These are phyloP conservation scores for Cotesia typhae DNA, from an alignment of 1,140 invertebrate species.

Conservation along the genomic window DNA sequence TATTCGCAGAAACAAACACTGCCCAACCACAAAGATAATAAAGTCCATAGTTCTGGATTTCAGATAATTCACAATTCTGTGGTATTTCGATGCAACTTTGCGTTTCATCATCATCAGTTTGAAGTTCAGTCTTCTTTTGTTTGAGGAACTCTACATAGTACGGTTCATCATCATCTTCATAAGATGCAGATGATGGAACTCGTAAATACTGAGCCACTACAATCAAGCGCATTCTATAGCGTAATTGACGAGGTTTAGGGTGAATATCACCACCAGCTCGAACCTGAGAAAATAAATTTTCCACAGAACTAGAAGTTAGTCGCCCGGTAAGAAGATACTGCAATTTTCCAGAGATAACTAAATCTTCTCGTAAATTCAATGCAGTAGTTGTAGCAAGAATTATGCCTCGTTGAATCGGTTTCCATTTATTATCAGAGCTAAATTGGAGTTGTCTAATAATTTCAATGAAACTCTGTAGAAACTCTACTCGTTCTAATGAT, in stretches of 20 bases:
- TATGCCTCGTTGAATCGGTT: conserved; percentile 15
- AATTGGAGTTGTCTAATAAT: too few relatives aligned
- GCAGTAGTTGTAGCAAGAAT: conserved; percentile 10
- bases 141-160: not conserved
- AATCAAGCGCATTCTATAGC: conserved; percentile 22
- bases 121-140: too few relatives aligned
- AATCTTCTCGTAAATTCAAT: not conserved
- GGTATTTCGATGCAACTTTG: too few relatives aligned
- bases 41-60: too few relatives aligned
- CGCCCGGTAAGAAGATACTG: conserved; percentile 21
- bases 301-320: conserved; percentile 16
- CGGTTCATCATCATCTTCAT: not conserved
- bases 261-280: conserved; percentile 23
- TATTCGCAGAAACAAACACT: too few relatives aligned
- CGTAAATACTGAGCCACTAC: conserved; percentile 10
- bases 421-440: conserved; percentile 7
- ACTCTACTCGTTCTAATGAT: too few relatives aligned
- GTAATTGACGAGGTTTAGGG: conserved; percentile 18
- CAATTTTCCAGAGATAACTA: not conserved
- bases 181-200: not conserved
- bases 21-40: too few relatives aligned
- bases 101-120: too few relatives aligned
- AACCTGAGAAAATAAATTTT: conserved; percentile 26
- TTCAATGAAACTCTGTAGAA: too few relatives aligned
- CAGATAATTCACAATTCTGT: too few relatives aligned